Evolutionary conservation across 2,797 vertebrate genomes (phyloP), one percentile per base, ranked within the genome.

Genomic region (Gadopsis marmoratus): DNA sequence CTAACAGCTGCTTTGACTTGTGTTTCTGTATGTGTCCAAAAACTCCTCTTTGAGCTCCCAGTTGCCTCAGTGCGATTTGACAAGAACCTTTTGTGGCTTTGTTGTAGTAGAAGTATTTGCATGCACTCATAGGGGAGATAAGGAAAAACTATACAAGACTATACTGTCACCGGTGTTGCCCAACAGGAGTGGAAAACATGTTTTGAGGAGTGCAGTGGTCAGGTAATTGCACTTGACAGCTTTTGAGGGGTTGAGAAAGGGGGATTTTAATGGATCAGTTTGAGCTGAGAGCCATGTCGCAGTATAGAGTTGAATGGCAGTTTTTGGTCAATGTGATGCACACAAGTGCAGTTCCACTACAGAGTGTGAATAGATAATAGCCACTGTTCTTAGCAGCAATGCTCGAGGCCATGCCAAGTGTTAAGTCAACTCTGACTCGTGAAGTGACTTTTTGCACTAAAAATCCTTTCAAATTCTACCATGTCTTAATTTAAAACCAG

Each of bases 171-270:
- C 33, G 39, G 56, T 37, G 53, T 19, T 53, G 48, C 43, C 47
- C 43, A 55, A 39, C 51, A 69, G 51, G 54, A 71, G 66, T 65
- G 43, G 23, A 64, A 77, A 72, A 60, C 31, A 60, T 48, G 35
- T 74, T 74, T 71, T 55, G 26, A 64, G 56, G 53, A 65, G 35
- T 82, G 71, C 70, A 71, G 67, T 45, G 84, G 56, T 81, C 76
- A 78, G 64, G 71, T 77, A 77, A 83, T 74, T 85, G 81, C 60
- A 51, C 54, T 73, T 59, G 71, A 82, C 72, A 83, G 74, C 74
- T 79, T 86, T 53, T 23, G 3, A 65, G 35, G 53, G 21, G 39
- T 75, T 79, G 64, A 73, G 51, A 63, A 58, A 45, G 65, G 37
- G 58, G 41, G 26, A 54, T 82, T 75, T 62, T 64, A 65, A 62